Percentiles rank a stretch among this genome's conserved stretches.
Evolutionary conservation across 2,113 vertebrate genomes (phyloP).

Genomic region (Zosterops lateralis): DNA sequence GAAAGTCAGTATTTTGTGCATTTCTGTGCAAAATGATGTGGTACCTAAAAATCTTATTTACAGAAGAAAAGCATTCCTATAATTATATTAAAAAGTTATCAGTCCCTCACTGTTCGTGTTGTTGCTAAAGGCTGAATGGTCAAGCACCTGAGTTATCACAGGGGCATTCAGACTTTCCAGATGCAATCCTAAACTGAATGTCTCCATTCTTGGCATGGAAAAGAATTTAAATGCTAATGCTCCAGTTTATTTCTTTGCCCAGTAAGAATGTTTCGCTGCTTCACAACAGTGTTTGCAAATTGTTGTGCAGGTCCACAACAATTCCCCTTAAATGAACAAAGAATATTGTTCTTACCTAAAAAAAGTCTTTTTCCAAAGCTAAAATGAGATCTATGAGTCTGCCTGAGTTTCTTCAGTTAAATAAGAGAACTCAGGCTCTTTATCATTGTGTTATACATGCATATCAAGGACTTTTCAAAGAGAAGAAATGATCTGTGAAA

Average conservation of each 20-base stretch:
- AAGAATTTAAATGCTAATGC: rapidly evolving
- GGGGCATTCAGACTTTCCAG: neutral
- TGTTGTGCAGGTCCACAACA: neutral
- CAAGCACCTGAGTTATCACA: neutral
- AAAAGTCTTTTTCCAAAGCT: neutral
- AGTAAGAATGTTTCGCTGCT: neutral
- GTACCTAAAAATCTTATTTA: neutral
- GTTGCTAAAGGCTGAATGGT: neutral
- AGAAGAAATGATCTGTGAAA: neutral
- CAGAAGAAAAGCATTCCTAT: neutral
- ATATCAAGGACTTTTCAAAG: neutral
- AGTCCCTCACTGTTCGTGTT: neutral
- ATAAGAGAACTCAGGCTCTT: neutral
- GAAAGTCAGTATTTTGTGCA: neutral
- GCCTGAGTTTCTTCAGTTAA: neutral
- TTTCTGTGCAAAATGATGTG: neutral
- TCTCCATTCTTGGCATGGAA: neutral
- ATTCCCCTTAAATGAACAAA: neutral
- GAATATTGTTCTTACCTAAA: neutral
- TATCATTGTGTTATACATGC: neutral
- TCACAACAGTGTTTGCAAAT: neutral
- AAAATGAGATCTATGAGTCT: neutral
- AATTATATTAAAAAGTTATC: no score
- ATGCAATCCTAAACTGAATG: neutral
- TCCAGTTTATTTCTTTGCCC: neutral